phyloP scores from a whole-genome alignment of 2,888 invertebrate genomes.

The Osmoderma eremita region DNA sequence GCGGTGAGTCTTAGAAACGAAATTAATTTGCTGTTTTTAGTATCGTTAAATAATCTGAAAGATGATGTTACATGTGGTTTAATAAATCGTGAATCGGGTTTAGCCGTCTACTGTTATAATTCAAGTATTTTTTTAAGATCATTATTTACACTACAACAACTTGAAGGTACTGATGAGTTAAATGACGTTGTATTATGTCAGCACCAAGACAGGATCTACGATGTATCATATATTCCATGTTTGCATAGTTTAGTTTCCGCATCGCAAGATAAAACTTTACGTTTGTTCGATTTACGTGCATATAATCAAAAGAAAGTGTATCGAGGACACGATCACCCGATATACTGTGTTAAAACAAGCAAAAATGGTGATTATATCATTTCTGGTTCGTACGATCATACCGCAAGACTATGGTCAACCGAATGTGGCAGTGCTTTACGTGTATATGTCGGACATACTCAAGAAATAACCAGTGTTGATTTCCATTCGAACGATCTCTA shows the following conservation, averaged over 20 bases:
- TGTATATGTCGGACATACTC: slow-evolving; percentile 87
- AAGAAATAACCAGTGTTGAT: slow-evolving; percentile 87
- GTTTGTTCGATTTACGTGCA: slow-evolving; percentile 56
- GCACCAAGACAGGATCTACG: slow-evolving; percentile 57
- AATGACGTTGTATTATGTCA: slow-evolving; percentile 52
- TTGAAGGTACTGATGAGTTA: slow-evolving; percentile 45
- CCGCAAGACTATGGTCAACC: slow-evolving; percentile 78
- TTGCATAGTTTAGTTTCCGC: slow-evolving; percentile 55
- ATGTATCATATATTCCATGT: slow-evolving; percentile 54
- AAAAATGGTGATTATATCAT: slow-evolving; percentile 76
- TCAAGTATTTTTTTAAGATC: slow-evolving; percentile 56
- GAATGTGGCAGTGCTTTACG: slow-evolving; percentile 85
- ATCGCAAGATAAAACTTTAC: slow-evolving; percentile 57
- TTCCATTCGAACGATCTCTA: slow-evolving; percentile 95
- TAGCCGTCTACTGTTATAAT: slow-evolving; percentile 57
- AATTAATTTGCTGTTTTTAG: slow-evolving; percentile 52
- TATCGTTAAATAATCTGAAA: slow-evolving; percentile 55
- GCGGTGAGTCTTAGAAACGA: slow-evolving; percentile 53
- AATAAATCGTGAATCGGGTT: slow-evolving; percentile 54
- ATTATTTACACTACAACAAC: slow-evolving; percentile 52
- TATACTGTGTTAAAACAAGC: slow-evolving; percentile 87
- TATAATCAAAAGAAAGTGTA: slow-evolving; percentile 55
- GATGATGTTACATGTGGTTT: slow-evolving; percentile 57
- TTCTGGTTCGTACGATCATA: slow-evolving; percentile 83
- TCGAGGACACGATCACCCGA: slow-evolving; percentile 87